phyloP scores from a whole-genome alignment of 1,140 invertebrate species.

The Chionoecetes opilio region DNA sequence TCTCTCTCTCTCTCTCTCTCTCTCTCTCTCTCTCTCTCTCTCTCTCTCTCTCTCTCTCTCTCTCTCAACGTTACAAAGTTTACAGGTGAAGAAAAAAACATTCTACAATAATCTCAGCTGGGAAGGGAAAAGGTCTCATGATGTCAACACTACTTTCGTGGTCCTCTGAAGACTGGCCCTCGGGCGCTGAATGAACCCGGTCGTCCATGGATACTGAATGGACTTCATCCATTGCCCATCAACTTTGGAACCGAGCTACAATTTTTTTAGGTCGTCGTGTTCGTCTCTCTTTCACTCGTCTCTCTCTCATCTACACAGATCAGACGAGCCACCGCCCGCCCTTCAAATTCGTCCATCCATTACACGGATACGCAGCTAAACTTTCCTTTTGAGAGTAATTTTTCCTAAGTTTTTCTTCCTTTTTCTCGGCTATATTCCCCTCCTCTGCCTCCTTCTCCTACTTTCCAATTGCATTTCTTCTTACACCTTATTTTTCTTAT shows the following conservation, averaged over 20 bases:
- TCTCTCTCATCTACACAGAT: constrained; percentile 14
- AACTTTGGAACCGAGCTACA: background rate
- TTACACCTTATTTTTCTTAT: background rate
- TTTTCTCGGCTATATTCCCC: background rate
- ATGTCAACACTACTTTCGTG: no score
- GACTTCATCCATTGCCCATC: background rate
- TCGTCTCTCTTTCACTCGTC: background rate
- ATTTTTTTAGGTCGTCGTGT: background rate
- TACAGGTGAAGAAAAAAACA: no score
- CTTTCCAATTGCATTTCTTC: background rate
- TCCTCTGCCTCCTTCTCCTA: background rate
- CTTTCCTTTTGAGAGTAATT: background rate
- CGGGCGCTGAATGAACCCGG: background rate
- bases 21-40: no score
- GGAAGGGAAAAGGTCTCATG: no score
- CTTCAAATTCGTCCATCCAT: background rate
- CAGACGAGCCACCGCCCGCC: background rate
- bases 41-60: no score
- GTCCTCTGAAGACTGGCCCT: background rate
- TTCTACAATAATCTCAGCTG: no score
- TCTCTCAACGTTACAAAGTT: no score
- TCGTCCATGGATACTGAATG: background rate
- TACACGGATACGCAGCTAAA: background rate
- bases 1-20: no score
- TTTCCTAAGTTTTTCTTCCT: background rate